These are phyloP conservation scores for Pangasianodon gigas DNA, from an alignment of 2,113 vertebrate species.

Conservation along the genomic window DNA sequence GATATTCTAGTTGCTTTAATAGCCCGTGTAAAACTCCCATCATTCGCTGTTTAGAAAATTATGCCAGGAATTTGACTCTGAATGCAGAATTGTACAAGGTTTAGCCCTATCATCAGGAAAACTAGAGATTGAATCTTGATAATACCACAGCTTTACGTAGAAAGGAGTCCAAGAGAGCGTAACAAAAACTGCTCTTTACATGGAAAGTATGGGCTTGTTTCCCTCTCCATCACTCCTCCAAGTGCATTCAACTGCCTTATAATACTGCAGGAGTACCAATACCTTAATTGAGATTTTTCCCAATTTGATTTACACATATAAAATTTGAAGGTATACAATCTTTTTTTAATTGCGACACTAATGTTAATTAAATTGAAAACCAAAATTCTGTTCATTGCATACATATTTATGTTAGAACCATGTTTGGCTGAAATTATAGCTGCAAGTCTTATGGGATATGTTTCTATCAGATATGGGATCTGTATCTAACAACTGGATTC, in stretches of 20 bases:
- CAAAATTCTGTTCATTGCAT: neutral
- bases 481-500: neutral
- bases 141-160: neutral
- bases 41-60: neutral
- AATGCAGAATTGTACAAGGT: neutral
- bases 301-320: neutral
- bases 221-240: neutral
- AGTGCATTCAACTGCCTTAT: neutral
- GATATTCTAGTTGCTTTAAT: neutral
- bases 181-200: neutral
- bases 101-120: neutral
- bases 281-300: neutral
- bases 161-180: neutral
- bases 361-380: neutral
- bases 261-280: neutral
- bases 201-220: neutral
- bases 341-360: neutral
- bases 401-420: neutral
- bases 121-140: neutral
- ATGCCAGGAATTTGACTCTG: neutral
- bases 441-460: neutral
- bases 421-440: neutral
- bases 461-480: too few relatives aligned
- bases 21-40: neutral
- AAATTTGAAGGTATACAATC: neutral